Base-by-base conservation (phyloP, 2,888 invertebrate species). In the Argyra leucocephala region DNA sequence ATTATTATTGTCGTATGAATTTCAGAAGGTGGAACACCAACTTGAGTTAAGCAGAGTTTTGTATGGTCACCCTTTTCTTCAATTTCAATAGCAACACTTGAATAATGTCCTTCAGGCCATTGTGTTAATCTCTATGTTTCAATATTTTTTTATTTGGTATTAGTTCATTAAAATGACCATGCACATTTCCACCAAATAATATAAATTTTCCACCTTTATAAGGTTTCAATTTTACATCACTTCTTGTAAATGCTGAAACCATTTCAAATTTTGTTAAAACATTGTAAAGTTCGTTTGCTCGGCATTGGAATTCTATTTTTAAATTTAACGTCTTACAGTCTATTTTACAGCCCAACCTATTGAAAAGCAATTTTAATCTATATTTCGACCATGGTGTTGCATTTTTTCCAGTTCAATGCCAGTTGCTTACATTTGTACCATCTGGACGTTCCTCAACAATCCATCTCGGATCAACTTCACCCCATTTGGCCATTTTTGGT, bases 321-420 rank as follows among this genome's bases (percentile, higher is more conserved):
- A 69, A 9, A 10, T 93, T 93, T 78, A 90, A 82, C 0, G 84
- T 83, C 68, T 85, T 85, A 0, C 87, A 88, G 58, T 86, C 85
- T 67, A 88, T 76, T 76, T 62, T 60, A 22, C 26, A 57, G 22
- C 57, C 64, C 57, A 62, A 2, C n/a, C 21, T 57, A 21, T 60
- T 31, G 67, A 97, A 85, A 12, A 97, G 81, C 73, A 90, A 88
- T 74, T 89, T 90, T 15, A 99, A 80, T 68, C 91, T 89, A 61
- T 95, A 93, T 76, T 91, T 90, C 0, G 98, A 98, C 99, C 99
- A 99, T 1, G 88, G 88, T 31, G 94, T 91, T 0, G 99, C 99
- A 82, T 99, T 97, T 81, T 97, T 97, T 77, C 99, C 99, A 0
- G 96, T 96, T 97, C 97, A 98, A 75, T 99, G 99, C 99, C 99